Evolutionary conservation across 2,797 vertebrate species (phyloP).

Genomic region (Muraenolepis orangiensis): DNA sequence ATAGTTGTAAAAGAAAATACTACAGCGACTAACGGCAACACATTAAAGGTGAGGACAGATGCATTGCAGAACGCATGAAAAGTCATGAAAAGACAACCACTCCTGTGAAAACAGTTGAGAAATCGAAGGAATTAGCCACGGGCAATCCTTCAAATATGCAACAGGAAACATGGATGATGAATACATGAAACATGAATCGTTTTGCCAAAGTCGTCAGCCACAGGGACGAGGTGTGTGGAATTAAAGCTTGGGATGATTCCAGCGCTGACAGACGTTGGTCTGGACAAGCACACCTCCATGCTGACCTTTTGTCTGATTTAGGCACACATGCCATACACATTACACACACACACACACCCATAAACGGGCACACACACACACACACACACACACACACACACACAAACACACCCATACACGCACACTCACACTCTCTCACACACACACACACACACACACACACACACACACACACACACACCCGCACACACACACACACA

Average conservation of each 20-base stretch:
- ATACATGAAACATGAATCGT: too few species aligned
- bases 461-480: too few species aligned
- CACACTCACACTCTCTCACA: too few species aligned
- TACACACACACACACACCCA: too few species aligned
- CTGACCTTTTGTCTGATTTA: too few species aligned
- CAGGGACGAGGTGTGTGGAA: background rate
- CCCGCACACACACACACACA: too few species aligned
- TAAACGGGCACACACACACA: too few species aligned
- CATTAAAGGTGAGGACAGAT: background rate
- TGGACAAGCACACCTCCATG: too few species aligned
- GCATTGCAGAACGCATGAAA: background rate
- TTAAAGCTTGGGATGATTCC: background rate
- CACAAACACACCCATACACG: too few species aligned
- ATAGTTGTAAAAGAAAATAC: background rate
- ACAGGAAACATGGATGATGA: background rate
- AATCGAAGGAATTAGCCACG: background rate
- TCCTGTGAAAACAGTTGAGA: background rate
- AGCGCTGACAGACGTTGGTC: background rate
- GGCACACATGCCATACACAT: too few species aligned
- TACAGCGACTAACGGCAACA: background rate
- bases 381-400: too few species aligned
- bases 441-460: too few species aligned
- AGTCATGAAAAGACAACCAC: background rate
- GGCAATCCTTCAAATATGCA: background rate
- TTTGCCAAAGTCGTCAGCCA: constrained; percentile 1